These are phyloP conservation scores for Halcyon senegalensis DNA, from an alignment of 2,113 vertebrate genomes.

Conservation along the genomic window DNA sequence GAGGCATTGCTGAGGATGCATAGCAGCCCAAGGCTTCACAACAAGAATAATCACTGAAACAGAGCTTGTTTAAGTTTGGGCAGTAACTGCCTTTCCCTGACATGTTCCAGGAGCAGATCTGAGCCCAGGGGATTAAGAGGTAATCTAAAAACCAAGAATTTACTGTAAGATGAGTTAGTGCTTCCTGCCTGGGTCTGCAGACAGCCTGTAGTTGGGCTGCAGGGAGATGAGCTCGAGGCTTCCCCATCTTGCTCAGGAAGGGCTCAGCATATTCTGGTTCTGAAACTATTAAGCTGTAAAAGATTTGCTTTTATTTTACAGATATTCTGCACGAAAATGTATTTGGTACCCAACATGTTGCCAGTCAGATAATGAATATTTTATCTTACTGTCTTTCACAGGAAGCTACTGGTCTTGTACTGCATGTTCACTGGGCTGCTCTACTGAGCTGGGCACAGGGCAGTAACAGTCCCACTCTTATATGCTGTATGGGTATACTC, in stretches of 20 bases:
- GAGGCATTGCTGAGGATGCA: neutral
- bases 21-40: neutral
- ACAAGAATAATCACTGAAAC: neutral
- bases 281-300: neutral
- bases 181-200: neutral
- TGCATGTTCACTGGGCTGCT: neutral
- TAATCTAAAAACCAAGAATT: neutral
- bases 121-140: neutral
- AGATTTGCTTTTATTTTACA: neutral
- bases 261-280: neutral
- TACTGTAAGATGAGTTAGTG: neutral
- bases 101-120: neutral
- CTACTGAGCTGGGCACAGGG: neutral
- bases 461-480: neutral
- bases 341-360: neutral
- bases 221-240: neutral
- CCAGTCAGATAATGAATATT: neutral
- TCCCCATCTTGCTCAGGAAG: neutral
- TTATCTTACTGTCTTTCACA: neutral
- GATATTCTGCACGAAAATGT: neutral
- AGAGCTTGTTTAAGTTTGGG: neutral
- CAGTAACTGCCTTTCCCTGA: neutral
- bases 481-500: neutral
- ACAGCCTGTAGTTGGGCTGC: neutral
- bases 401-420: neutral